Base-by-base conservation (phyloP, 2,797 vertebrate species). In the Nothura maculosa region DNA sequence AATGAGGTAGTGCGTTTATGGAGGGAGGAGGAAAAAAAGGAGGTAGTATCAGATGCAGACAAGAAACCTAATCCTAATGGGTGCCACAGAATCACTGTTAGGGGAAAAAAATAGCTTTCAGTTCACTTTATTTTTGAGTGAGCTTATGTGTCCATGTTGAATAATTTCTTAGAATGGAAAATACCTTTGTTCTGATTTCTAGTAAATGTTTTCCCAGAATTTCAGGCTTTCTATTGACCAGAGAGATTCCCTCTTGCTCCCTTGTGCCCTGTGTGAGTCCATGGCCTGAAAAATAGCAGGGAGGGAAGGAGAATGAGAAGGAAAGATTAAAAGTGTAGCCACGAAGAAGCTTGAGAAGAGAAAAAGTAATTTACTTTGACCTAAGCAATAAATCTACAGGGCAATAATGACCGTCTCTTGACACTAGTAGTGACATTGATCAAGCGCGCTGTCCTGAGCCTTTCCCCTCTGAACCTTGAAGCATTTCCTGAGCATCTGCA, bases 301-400 rank as follows among this genome's bases (percentile, higher is more conserved):
- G 66, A 50, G 30, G 32, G 64, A 70, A 94, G 58, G 36, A 84
- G 81, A 55, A 48, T 45, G 76, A 89, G 48, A 34, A 85, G 47
- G 76, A 58, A 45, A 82, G 85, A 95, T 96, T 90, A 83, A 96
- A 94, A 91, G 34, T 3, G 13, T 18, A 50, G 2, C 57, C 55
- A 81, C 73, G 76, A 47, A 80, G 72, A 80, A 87, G 83, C 92
- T 32, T 55, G 91, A 90, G 77, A 95, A 96, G 73, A 97, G 90
- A 92, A 92, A 96, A 97, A 97, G 96, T 95, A 94, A 97, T 97
- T 98, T 96, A 79, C 91, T 98, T 81, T 96, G 97, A 97, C 96
- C 97, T 80, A 89, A 96, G 95, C 96, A 84, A 97, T 98, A 96
- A 98, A 98, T 98, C 97, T 97, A 66, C 92, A 5, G 38, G 92